A percentile compares a stretch with the other conserved stretches of the same genome.
Evolutionary conservation across 2,113 vertebrate species (phyloP).

Genomic region (Cyprinus carpio): DNA sequence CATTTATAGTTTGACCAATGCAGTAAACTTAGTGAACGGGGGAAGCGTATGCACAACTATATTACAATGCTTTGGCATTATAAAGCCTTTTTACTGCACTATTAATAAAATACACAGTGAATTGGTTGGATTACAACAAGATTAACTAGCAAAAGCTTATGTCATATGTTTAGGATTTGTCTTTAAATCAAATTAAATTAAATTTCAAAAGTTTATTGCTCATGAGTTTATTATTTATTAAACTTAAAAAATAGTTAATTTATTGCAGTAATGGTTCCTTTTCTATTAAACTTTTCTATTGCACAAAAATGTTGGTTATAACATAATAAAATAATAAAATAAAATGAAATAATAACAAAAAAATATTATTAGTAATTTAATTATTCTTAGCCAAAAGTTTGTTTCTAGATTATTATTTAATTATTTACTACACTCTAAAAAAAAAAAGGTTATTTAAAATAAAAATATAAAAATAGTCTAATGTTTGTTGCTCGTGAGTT

Average conservation of each 20-base stretch:
- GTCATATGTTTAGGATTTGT: too few relatives aligned
- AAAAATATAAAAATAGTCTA: not conserved
- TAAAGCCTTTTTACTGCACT: not conserved
- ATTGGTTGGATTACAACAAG: not conserved
- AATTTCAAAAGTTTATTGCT: not conserved
- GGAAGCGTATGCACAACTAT: not conserved
- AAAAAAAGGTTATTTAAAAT: not conserved
- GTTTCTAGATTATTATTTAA: not conserved
- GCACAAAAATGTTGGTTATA: not conserved
- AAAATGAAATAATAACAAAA: not conserved
- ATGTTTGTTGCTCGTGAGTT: not conserved
- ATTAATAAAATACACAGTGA: too few relatives aligned
- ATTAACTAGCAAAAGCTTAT: too few relatives aligned
- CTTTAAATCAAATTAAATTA: too few relatives aligned
- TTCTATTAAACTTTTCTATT: not conserved
- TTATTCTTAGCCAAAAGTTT: not conserved
- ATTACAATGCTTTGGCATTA: not conserved
- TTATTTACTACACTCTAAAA: not conserved
- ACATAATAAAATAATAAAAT: not conserved
- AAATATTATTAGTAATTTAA: not conserved
- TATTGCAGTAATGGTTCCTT: not conserved
- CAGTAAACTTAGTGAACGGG: not conserved
- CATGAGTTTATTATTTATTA: not conserved
- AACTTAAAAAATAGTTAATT: not conserved
- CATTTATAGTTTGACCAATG: not conserved